Percentiles rank a stretch among this genome's conserved stretches.
phyloP scores from a whole-genome alignment of 2,113 vertebrate genomes.

The Caracal caracal region DNA sequence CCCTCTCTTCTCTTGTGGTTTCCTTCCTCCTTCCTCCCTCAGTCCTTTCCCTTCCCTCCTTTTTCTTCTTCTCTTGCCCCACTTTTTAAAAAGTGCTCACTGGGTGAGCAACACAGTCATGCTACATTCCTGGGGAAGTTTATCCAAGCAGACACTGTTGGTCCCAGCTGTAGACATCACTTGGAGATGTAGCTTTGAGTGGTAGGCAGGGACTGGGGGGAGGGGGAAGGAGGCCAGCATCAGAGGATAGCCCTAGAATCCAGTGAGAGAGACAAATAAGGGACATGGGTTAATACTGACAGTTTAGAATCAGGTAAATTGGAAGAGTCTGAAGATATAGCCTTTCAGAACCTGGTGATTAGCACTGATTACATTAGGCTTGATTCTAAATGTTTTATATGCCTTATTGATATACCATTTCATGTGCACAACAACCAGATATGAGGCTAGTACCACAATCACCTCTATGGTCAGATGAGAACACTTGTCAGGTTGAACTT shows the following conservation, averaged over 20 bases:
- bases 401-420: not conserved
- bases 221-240: not conserved
- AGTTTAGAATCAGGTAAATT: too few species aligned
- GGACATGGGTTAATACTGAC: not conserved
- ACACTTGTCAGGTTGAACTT: not conserved
- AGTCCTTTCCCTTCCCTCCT: not conserved
- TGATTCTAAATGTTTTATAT: not conserved
- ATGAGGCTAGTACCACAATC: accelerated
- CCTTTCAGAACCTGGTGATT: not conserved
- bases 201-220: too few species aligned
- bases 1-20: not conserved
- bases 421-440: not conserved
- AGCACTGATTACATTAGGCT: not conserved
- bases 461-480: not conserved
- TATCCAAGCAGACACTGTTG: not conserved
- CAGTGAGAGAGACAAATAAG: not conserved
- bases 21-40: not conserved
- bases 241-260: not conserved
- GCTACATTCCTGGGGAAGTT: too few species aligned
- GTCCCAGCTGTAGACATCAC: not conserved
- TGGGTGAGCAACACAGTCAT: too few species aligned
- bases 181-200: not conserved
- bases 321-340: not conserved
- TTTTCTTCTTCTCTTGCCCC: not conserved
- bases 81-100: too few species aligned